Evolutionary conservation across 2,113 vertebrate genomes (phyloP), one percentile per base, ranked within the genome.

Genomic region (Pontoporia blainvillei): DNA sequence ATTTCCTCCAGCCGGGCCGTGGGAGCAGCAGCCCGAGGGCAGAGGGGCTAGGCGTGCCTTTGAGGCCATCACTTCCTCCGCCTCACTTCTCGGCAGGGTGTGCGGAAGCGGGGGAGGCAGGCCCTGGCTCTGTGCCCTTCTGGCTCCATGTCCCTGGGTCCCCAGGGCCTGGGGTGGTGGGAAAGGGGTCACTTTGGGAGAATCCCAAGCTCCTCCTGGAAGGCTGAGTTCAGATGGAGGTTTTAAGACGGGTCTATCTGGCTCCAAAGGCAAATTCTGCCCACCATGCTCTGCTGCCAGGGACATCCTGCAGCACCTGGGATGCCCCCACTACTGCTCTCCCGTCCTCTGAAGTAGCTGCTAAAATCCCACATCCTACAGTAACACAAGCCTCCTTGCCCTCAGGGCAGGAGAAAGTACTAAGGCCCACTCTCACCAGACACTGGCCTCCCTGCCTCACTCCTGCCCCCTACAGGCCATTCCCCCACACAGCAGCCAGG

Each of bases 401-500:
- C n/a, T 21, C 17, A 31, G 61, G 69, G 34, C 52, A 49, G 75
- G n/a, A 8, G 29, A 36, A 57, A 4, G 4, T 3, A 12, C 34
- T 1, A 34, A 92, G 69, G 13, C 2, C 44, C 27, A 2, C 81
- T 29, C 41, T 79, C 14, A 57, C 34, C 44, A 0, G 7, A 9
- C 25, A 0, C 34, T 4, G 2, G 29, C 13, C 67, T 87, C 69
- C 69, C 92, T 46, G 71, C 86, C 92, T 96, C 73, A 8, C 46
- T 95, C 54, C 82, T 94, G 89, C 72, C 87, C 84, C 54, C 96
- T 94, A 46, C 71, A 78, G 87, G 13, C 62, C 31, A 44, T 25
- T n/a, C 54, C 36, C 2, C 7, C 41, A n/a, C 71, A 66, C 13
- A 39, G 86, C 93, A 96, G 88, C 57, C 64, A 27, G 39, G 34